Base-by-base conservation (phyloP, 2,888 invertebrate genomes). In the Boloria selene region DNA sequence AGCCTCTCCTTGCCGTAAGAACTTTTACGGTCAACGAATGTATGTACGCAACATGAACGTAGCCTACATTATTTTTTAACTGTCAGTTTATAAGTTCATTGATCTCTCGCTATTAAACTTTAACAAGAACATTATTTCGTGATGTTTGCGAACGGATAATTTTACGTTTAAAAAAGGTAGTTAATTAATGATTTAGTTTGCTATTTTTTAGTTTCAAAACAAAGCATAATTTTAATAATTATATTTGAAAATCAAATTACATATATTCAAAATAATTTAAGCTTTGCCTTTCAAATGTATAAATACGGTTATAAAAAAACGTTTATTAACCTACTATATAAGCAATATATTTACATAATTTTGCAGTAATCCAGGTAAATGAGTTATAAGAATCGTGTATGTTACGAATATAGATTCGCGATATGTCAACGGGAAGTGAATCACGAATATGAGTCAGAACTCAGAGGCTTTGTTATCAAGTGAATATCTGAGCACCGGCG, bases 41-140 rank as follows among this genome's bases (percentile, higher is more conserved):
- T 89, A 56, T 88, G 85, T 74, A 76, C 89, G 88, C 89, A 83
- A 88, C 90, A 86, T 88, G 90, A 91, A 87, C 92, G 90, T 91
- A 91, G 90, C 92, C 92, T 84, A 92, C 90, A 90, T 92, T 87
- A 90, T 89, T 90, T 91, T 91, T 90, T 88, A 90, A 88, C 89
- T 90, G 92, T 90, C 90, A 89, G 90, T 88, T 87, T 79, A 78
- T 83, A 84, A 85, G 92, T 88, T 90, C 92, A 84, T 86, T 88
- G 92, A 86, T 83, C 92, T 81, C 86, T 74, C 75, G 78, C 77
- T 82, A 82, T 84, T 85, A 82, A 83, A 85, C 72, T 88, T 89
- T 90, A 90, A 87, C 86, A 87, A 83, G 88, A 90, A 82, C 88
- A 85, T 83, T 84, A 84, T 77, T 79, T 84, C 76, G 77, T 78